Base-by-base conservation (phyloP, 2,888 invertebrate species). In the Neelides folsomi region DNA sequence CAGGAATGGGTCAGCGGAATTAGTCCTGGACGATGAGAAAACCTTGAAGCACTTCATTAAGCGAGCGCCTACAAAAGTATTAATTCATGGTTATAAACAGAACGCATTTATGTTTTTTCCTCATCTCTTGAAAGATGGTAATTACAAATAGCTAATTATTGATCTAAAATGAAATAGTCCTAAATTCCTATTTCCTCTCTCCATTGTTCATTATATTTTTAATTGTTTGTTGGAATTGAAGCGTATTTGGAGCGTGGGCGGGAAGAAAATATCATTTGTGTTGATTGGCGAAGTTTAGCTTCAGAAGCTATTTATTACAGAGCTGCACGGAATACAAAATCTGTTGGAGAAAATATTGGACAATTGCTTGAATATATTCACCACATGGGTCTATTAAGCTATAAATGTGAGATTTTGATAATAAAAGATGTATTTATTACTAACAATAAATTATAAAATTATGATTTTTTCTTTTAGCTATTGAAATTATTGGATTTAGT, bases 71-170 rank as follows among this genome's bases (percentile, higher is more conserved):
- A 50, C 59, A 13, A 63, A 63, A 53, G 27, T 63, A 7, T 53
- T 63, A 4, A 59, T 63, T 48, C 63, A 63, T 40, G 63, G 61
- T 0, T 63, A 52, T 35, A 61, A 43, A 39, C 38, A 45, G n/a
- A 52, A 49, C 19, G 47, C 49, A 27, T 42, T 15, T 6, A 27
- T 42, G n/a, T 48, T 49, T 39, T 39, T 45, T n/a, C 50, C 42
- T 7, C 43, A 19, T 49, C 44, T 19, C 39, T 36, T 55, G 13
- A 55, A 48, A 35, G 39, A 38, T 19, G 54, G 54, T 54, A 42
- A 39, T 13, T 19, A 3, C 9, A 34, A 45, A n/a, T 27, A n/a
- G n/a, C n/a, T n/a, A n/a, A n/a, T n/a, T n/a, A n/a, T n/a, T n/a
- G n/a, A n/a, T 8, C 13, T 42, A 8, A 16, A 42, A 4, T 19